These are phyloP conservation scores for Euthynnus affinis DNA, from an alignment of 2,797 vertebrate species.

Conservation along the genomic window DNA sequence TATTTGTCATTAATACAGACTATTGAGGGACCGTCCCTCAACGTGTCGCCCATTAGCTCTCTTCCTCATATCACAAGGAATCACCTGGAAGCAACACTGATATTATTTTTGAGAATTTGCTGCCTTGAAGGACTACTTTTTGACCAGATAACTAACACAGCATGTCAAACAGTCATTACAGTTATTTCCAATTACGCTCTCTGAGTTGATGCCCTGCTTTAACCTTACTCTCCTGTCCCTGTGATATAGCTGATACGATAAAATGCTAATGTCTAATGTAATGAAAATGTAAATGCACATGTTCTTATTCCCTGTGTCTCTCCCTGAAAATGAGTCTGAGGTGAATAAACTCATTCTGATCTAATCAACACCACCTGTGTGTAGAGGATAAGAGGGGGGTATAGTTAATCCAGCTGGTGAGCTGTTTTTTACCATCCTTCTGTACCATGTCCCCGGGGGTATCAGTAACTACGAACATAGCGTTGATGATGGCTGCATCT, in stretches of 20 bases:
- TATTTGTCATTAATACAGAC: not conserved
- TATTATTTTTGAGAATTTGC: not conserved
- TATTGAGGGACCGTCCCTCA: not conserved
- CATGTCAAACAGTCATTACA: not conserved
- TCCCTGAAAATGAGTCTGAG: not conserved
- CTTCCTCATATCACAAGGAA: not conserved
- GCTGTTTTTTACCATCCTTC: not conserved
- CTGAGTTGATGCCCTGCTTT: not conserved
- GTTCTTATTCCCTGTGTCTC: not conserved
- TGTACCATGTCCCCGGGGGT: not conserved
- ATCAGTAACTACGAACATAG: conserved; percentile 2
- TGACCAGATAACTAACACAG: not conserved
- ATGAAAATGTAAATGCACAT: not conserved
- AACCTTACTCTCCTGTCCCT: not conserved
- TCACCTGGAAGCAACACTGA: not conserved
- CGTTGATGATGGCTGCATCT: not conserved
- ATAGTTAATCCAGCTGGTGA: not conserved
- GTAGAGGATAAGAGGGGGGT: not conserved
- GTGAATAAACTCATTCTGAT: not conserved
- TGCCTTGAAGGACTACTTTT: not conserved
- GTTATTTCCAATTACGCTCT: not conserved
- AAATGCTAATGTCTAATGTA: conserved; percentile 2
- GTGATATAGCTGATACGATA: not conserved
- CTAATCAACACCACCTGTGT: not conserved
- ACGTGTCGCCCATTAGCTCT: no score